Percentiles rank a stretch among this genome's conserved stretches.
Evolutionary conservation across 2,113 vertebrate genomes (phyloP).

Genomic region (Prunella himalayana): DNA sequence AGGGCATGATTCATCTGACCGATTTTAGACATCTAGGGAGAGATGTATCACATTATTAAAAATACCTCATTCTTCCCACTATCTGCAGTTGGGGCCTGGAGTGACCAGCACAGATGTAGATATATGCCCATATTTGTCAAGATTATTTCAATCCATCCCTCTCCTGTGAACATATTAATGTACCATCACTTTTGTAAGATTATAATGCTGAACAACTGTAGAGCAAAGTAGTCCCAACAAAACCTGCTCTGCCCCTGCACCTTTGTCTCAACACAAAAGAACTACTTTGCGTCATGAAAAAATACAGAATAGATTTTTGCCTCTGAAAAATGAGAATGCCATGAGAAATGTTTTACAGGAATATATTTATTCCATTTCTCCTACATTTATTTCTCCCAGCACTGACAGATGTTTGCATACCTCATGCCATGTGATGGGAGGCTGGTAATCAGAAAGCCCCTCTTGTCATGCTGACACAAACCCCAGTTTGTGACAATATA

Average conservation of each 20-base stretch:
- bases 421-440: background rate
- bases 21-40: conserved; percentile 20
- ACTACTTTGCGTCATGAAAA: background rate
- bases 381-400: background rate
- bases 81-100: conserved; percentile 11
- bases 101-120: conserved; percentile 12
- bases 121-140: background rate
- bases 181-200: background rate
- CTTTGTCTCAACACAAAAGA: background rate
- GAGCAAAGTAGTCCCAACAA: background rate
- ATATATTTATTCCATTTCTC: background rate
- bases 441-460: background rate
- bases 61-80: conserved; percentile 37
- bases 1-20: conserved; percentile 15
- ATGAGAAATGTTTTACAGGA: background rate
- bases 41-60: conserved; percentile 48
- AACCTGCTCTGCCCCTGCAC: background rate
- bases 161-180: background rate
- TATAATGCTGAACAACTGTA: background rate
- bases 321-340: background rate
- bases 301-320: background rate
- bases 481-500: background rate
- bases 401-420: background rate
- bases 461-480: background rate
- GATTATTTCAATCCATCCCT: background rate